Evolutionary conservation across 2,113 vertebrate genomes (phyloP).

Genomic region (Varanus salvator): DNA sequence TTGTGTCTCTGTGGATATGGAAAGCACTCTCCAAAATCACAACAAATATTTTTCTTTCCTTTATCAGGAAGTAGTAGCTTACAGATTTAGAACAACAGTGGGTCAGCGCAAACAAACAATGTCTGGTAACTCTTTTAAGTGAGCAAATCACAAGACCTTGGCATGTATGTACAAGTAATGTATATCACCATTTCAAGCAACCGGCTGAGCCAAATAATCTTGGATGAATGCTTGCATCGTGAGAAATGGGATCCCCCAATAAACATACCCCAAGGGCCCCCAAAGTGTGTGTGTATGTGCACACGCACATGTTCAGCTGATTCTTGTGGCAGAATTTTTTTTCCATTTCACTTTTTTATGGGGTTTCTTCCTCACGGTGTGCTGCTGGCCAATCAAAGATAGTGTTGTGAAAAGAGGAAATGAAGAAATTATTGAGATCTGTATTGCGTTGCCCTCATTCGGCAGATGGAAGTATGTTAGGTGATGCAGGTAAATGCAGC

Average conservation of each 20-base stretch:
- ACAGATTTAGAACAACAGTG: slow-evolving; percentile 45
- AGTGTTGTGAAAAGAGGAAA: background rate
- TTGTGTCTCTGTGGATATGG: slow-evolving; percentile 61
- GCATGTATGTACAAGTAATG: background rate
- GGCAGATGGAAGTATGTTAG: background rate
- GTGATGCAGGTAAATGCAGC: background rate
- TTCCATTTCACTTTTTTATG: background rate
- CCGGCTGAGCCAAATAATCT: background rate
- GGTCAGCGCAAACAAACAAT: slow-evolving; percentile 50
- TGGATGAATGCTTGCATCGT: background rate
- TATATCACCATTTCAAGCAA: background rate
- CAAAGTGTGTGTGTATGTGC: background rate
- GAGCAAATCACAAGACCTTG: background rate
- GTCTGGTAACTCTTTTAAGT: slow-evolving; percentile 22
- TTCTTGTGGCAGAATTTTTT: background rate
- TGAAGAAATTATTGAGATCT: background rate
- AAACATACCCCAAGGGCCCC: background rate
- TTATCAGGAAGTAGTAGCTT: slow-evolving; percentile 63
- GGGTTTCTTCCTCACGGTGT: background rate
- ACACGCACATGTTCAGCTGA: no score
- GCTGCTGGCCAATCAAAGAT: background rate
- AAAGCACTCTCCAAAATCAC: slow-evolving; percentile 54
- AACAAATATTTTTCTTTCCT: slow-evolving; percentile 66
- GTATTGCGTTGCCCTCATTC: background rate
- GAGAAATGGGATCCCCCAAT: background rate